These are phyloP conservation scores for Meiosimyza decipiens DNA, from an alignment of 2,888 invertebrate genomes.

Conservation along the genomic window DNA sequence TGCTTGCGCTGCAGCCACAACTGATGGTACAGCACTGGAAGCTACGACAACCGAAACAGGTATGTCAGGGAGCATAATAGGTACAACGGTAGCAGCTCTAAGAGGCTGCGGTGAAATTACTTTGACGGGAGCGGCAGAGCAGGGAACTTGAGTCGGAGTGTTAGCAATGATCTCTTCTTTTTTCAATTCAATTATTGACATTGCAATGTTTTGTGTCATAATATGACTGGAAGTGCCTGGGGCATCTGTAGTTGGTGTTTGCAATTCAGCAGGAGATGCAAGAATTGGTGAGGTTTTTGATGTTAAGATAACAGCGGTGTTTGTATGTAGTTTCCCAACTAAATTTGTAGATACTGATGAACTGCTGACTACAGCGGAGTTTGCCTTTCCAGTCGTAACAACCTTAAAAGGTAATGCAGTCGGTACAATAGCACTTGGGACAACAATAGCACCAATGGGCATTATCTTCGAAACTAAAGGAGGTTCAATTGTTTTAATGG, in stretches of 20 bases:
- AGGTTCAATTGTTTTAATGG: background rate
- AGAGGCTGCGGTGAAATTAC: background rate
- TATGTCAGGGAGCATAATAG: slow-evolving; percentile 58
- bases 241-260: slow-evolving; percentile 8
- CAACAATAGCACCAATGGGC: background rate
- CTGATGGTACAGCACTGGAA: slow-evolving; percentile 49
- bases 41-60: slow-evolving; percentile 59
- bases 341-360: slow-evolving; percentile 31
- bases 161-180: too few species aligned
- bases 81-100: slow-evolving; percentile 48
- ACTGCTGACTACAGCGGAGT: slow-evolving; percentile 24
- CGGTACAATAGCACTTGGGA: background rate
- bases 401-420: slow-evolving; percentile 51
- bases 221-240: too few species aligned
- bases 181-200: too few species aligned
- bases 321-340: slow-evolving; percentile 32
- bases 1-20: slow-evolving; percentile 49
- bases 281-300: slow-evolving; percentile 45
- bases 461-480: background rate
- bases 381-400: slow-evolving; percentile 24
- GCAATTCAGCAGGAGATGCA: slow-evolving; percentile 43
- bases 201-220: too few species aligned
- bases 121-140: background rate
- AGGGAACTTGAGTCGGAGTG: too few species aligned
- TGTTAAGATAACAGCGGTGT: slow-evolving; percentile 33